Evolutionary conservation across 2,797 vertebrate species (phyloP).

Genomic region (Anguilla anguilla): DNA sequence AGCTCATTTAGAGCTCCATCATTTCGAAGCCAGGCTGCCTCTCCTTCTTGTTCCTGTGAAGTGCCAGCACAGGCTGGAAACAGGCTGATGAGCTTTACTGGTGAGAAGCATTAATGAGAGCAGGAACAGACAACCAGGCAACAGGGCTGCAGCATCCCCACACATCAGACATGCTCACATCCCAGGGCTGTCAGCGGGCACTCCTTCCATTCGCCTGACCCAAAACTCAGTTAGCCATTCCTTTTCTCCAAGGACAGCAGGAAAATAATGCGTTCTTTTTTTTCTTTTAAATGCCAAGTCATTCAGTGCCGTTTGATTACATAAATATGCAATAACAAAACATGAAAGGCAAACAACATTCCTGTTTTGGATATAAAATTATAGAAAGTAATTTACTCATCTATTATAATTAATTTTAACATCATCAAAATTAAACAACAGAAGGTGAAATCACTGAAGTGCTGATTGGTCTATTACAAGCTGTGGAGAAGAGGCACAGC

Average conservation of each 20-base stretch:
- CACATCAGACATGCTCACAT: neutral
- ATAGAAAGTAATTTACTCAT: neutral
- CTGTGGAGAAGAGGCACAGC: neutral
- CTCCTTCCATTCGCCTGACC: neutral
- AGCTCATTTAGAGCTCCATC: conserved; percentile 15
- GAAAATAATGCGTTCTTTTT: neutral
- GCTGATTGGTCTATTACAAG: neutral
- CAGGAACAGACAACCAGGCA: neutral
- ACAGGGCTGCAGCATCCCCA: neutral
- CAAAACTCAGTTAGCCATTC: neutral
- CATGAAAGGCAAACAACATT: neutral
- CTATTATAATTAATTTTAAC: neutral
- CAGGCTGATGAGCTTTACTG: neutral
- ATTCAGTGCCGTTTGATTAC: neutral
- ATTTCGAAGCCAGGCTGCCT: neutral
- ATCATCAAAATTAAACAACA: neutral
- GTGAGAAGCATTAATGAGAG: neutral
- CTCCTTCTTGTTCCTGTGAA: neutral
- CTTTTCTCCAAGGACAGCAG: neutral
- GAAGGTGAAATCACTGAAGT: neutral
- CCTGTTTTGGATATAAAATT: neutral
- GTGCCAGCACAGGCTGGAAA: neutral
- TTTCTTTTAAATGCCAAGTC: neutral
- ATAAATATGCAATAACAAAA: neutral
- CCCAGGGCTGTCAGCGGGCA: neutral